Percentiles rank a stretch among this genome's conserved stretches.
phyloP scores from a whole-genome alignment of 53 echinoderm and acorn worm species.

The Paracentrotus lividus region DNA sequence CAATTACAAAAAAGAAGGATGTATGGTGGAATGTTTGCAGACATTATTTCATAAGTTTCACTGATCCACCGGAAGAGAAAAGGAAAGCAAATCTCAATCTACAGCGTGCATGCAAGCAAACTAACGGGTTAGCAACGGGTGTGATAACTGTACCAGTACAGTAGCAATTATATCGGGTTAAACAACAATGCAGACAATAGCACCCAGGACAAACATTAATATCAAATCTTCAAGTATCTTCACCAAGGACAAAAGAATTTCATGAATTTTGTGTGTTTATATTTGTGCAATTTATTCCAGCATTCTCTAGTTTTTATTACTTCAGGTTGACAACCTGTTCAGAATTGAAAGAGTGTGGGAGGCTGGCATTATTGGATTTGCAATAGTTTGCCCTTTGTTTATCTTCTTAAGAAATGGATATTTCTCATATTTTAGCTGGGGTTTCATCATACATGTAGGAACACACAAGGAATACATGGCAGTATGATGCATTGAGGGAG shows the following conservation, averaged over 20 bases:
- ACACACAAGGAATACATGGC: neutral
- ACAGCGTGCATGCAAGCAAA: neutral
- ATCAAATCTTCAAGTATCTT: slow-evolving; percentile 26
- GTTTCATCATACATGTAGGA: neutral
- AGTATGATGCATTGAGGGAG: neutral
- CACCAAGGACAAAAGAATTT: slow-evolving; percentile 26
- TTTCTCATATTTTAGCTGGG: slow-evolving; percentile 2
- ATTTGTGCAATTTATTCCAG: slow-evolving; percentile 47
- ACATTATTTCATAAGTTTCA: slow-evolving; percentile 48
- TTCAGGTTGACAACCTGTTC: slow-evolving; percentile 1
- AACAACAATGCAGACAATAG: slow-evolving; percentile 15
- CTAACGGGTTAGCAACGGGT: neutral
- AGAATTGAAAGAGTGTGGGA: slow-evolving; percentile 41
- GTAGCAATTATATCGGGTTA: slow-evolving; percentile 9
- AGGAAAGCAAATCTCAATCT: neutral
- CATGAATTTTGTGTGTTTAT: slow-evolving; percentile 42
- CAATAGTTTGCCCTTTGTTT: slow-evolving; percentile 13
- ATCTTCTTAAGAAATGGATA: neutral
- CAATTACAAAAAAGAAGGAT: slow-evolving; percentile 50
- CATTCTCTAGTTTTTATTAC: slow-evolving; percentile 28
- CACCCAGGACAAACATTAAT: slow-evolving; percentile 44
- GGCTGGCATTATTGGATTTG: slow-evolving; percentile 8
- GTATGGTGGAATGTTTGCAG: slow-evolving; percentile 38
- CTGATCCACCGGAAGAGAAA: slow-evolving; percentile 9
- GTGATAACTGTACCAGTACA: neutral